Base-by-base conservation (phyloP, 2,797 vertebrate genomes). In the Scolopax rusticola region DNA sequence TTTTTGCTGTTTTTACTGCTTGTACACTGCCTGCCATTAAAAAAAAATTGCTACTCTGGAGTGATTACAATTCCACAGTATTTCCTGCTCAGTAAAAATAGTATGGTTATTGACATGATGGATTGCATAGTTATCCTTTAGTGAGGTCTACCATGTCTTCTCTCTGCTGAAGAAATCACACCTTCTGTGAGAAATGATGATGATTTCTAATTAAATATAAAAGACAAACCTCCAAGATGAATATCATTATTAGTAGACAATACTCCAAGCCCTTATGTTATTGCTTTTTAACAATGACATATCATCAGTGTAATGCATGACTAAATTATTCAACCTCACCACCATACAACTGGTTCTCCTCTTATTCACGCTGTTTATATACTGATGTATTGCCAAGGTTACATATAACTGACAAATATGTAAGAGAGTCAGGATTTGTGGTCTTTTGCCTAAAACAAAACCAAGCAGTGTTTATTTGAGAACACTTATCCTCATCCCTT, bases 361-460 rank as follows among this genome's bases (percentile, higher is more conserved):
- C 23, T 67, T 43, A 32, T 11, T 23, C 38, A 43, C 0, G 0
- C 4, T 63, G 3, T 45, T 87, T 92, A 80, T 63, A 41, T 28
- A 70, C 6, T 48, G 5, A 9, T 87, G 8, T 20, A 15, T 43
- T 69, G 15, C 28, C 64, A 78, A 20, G 18, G 6, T 64, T 77
- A 40, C 25, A 61, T 36, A 8, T 61, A 82, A 60, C 9, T 61
- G 23, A 91, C 21, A 68, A 56, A 40, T 24, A 54, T 11, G 2
- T 50, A 32, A 70, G 19, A 71, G 4, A 1, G 6, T 50, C 48
- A 47, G 5, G 3, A 23, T 14, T 14, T 25, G 14, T 48, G 53
- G 33, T 36, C 16, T 81, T 84, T 65, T 47, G 4, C 6, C 5
- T 67, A 59, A 90, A 86, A 5, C 5, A 73, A 63, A 92, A 30